Evolutionary conservation across 2,888 invertebrate species (phyloP).

Genomic region (Heteromurus nitidus): DNA sequence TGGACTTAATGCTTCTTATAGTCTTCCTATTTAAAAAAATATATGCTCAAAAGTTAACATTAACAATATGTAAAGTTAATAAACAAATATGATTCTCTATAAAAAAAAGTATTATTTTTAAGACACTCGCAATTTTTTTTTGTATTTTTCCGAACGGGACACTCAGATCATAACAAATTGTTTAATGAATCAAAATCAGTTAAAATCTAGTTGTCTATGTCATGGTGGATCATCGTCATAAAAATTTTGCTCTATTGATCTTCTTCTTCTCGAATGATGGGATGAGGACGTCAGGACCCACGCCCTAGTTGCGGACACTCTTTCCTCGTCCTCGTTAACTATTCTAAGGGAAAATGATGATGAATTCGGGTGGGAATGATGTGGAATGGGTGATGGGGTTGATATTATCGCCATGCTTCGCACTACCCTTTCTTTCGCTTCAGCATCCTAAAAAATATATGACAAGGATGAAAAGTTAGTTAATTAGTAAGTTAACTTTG

Average conservation of each 20-base stretch:
- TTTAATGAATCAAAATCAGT: not conserved
- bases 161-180: not conserved
- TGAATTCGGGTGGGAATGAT: not conserved
- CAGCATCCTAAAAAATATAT: not conserved
- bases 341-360: too few species aligned
- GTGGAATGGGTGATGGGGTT: not conserved
- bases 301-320: not conserved
- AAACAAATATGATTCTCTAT: too few species aligned
- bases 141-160: slow-evolving; percentile 1
- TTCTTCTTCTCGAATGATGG: not conserved
- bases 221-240: too few species aligned
- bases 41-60: slow-evolving; percentile 28
- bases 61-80: too few species aligned
- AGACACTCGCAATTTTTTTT: too few species aligned
- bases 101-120: too few species aligned
- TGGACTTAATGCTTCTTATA: not conserved
- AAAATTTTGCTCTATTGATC: too few species aligned
- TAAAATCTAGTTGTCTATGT: not conserved
- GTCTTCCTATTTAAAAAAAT: not conserved
- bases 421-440: not conserved
- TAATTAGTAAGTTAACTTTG: too few species aligned
- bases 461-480: too few species aligned
- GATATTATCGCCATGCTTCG: not conserved
- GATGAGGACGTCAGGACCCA: not conserved
- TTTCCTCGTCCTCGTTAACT: too few species aligned